Base-by-base conservation (phyloP, 2,888 invertebrate genomes). In the Hemicrepidius hirtus region DNA sequence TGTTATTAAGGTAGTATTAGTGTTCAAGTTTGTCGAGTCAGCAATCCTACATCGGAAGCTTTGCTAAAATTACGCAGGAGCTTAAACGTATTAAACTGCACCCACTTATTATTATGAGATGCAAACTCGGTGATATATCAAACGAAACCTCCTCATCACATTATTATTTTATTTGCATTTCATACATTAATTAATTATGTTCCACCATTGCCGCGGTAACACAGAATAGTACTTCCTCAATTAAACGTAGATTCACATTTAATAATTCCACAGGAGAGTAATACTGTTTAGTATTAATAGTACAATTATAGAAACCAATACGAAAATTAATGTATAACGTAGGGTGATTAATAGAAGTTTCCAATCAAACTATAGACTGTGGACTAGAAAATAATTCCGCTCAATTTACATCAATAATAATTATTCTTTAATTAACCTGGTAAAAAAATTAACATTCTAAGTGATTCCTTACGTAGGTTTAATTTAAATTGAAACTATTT, bases 271-370 rank as follows among this genome's bases (percentile, higher is more conserved):
- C 20, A n/a, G 10, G n/a, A 57, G 12, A 37, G 28, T 21, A 18
- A 37, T 6, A 32, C 16, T 16, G 53, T 32, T 9, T 6, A 3
- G 37, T 37, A 57, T 57, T 37, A 37, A 18, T 32, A 37, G 16
- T 28, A 24, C 18, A 37, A 37, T 57, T 57, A 32, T 37, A 53
- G 53, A 28, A 28, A 53, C 13, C 28, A 20, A 37, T 57, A 35
- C 35, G 13, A 6, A 20, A 53, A 40, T 37, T 40, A 40, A 57
- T 32, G 18, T 20, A 21, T 24, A n/a, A 50, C 50, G 37, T 21
- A 21, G n/a, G 21, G 50, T 64, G 20, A 64, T 64, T 64, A 64
- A 50, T 50, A 64, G 13, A 35, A 12, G 64, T 32, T 64, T 64
- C 50, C 49, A 64, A 64, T 64, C 50, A 50, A 28, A 50, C 50